These are phyloP conservation scores for Sebastes fasciatus DNA, from an alignment of 2,113 vertebrate genomes.

Conservation along the genomic window DNA sequence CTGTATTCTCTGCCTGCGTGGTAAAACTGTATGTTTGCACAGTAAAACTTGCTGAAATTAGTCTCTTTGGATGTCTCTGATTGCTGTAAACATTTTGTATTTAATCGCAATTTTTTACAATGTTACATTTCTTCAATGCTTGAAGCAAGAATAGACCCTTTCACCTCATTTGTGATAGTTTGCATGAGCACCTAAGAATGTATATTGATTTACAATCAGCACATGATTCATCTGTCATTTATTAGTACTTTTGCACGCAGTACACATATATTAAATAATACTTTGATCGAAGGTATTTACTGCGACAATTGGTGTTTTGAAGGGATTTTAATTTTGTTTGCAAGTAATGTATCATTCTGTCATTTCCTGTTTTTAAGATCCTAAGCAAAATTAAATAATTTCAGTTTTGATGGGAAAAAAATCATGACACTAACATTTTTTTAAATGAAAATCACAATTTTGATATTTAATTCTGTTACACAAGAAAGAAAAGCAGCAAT, in stretches of 20 bases:
- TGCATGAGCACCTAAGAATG: constrained; percentile 63
- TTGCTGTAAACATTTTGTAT: constrained; percentile 68
- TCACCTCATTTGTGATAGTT: constrained; percentile 38
- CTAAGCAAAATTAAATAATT: neutral
- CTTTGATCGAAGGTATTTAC: constrained; percentile 15
- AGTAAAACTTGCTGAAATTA: constrained; percentile 40
- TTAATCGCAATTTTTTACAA: constrained; percentile 39
- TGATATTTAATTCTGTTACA: neutral
- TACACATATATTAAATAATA: constrained; percentile 1
- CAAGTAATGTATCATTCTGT: neutral
- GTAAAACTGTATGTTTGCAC: constrained; percentile 65
- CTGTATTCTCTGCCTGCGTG: constrained; percentile 16
- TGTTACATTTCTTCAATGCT: constrained; percentile 4
- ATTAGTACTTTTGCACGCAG: constrained; percentile 53
- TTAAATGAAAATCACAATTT: neutral
- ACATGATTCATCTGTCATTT: constrained; percentile 28
- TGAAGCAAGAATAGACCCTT: constrained; percentile 27
- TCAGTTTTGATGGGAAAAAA: constrained; percentile 5
- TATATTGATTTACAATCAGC: constrained; percentile 36
- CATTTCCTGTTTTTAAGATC: neutral
- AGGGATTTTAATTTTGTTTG: constrained; percentile 28
- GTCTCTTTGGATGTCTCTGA: constrained; percentile 47
- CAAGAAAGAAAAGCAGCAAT: neutral
- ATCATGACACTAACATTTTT: neutral
- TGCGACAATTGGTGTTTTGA: constrained; percentile 16